Base-by-base conservation (phyloP, 2,797 vertebrate genomes). In the Diglossa cyanea region DNA sequence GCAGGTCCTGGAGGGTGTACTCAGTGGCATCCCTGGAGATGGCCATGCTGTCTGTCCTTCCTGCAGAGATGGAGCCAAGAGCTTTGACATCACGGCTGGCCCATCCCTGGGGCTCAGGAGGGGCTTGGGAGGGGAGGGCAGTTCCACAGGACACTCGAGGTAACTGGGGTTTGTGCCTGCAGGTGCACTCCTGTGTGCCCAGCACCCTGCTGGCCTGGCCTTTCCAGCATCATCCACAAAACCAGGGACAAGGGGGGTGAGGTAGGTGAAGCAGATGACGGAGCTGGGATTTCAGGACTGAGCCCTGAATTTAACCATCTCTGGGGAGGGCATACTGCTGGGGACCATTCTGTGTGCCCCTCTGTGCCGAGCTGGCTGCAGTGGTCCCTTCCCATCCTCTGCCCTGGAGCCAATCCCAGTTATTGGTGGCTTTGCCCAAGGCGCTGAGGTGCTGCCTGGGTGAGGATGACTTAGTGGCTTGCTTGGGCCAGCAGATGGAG, bases 11-110 rank as follows among this genome's bases (percentile, higher is more conserved):
- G 96, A 99, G 96, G 47, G 97, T 96, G 89, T 98, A 98, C 96
- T 99, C 98, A 1, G 98, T 99, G 94, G 98, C 98, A 17, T 98
- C 98, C 7, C 97, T 99, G 97, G 98, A 97, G 37, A 99, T 98
- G 95, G 99, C 97, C 13, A 98, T 96, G 57, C 98, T 99, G 97
- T 99, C 99, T 92, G 98, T 98, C 60, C 98, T 98, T 47, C 99
- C 99, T 99, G 96, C 21, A 40, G 28, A 67, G 55, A 78, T n/a
- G 58, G 51, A 96, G 65, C 76, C 94, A 92, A 96, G 57, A 71
- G 47, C 53, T 91, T 85, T 81, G 58, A 50, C 31, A 71, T 66
- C 58, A 48, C 0, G 0, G 25, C 54, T 75, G 54, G 35, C 50
- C 63, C 9, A 6, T 63, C 57, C 44, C n/a, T 70, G 60, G 9